Evolutionary conservation across 2,113 vertebrate species (phyloP).

Genomic region (Ictalurus furcatus): DNA sequence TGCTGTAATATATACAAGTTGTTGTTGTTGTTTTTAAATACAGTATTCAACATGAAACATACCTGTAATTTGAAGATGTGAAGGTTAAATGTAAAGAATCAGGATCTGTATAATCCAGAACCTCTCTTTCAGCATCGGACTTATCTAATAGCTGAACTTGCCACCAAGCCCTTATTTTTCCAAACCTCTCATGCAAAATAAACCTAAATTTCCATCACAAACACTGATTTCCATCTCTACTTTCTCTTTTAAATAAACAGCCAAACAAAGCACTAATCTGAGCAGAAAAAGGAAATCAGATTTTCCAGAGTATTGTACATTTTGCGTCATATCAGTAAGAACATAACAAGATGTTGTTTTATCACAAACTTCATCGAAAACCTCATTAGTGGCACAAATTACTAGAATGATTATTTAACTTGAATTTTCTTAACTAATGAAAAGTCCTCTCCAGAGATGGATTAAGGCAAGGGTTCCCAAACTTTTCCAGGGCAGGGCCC

Average conservation of each 20-base stretch:
- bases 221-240: background rate
- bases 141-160: background rate
- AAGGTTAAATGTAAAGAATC: background rate
- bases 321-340: too few relatives aligned
- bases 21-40: too few relatives aligned
- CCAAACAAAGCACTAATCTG: background rate
- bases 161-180: background rate
- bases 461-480: too few relatives aligned
- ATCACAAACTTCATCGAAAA: too few relatives aligned
- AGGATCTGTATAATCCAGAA: background rate
- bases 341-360: too few relatives aligned
- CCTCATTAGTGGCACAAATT: too few relatives aligned
- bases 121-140: background rate
- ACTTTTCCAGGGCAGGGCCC: too few relatives aligned
- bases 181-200: background rate
- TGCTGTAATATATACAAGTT: background rate
- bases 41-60: background rate
- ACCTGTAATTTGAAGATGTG: background rate
- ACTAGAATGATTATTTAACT: too few relatives aligned
- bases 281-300: background rate
- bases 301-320: too few relatives aligned
- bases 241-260: background rate
- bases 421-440: too few relatives aligned
- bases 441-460: too few relatives aligned
- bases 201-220: background rate